Percentiles rank a stretch among this genome's conserved stretches.
Conservation (phyloP, 2,888 invertebrate species). For the Atherix ibis region DNA sequence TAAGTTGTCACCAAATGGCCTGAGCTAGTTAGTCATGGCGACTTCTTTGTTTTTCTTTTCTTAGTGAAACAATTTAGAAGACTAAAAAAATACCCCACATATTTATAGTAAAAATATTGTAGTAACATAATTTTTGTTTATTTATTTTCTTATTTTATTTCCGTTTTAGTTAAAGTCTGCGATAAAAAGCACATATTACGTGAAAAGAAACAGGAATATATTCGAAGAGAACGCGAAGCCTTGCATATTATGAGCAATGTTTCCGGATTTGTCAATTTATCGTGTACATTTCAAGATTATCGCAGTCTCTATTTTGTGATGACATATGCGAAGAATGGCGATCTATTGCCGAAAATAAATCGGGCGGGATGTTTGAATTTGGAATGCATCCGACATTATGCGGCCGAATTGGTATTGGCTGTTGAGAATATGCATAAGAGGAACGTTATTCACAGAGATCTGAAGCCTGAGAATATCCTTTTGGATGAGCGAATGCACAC, state of each 20-base stretch:
- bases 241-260: constrained; percentile 68
- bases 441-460: constrained; percentile 85
- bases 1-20: too few relatives aligned
- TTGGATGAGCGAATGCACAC: constrained; percentile 93
- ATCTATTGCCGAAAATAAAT: constrained; percentile 81
- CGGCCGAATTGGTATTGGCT: constrained; percentile 83
- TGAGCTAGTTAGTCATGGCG: too few relatives aligned
- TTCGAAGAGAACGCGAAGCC: constrained; percentile 88
- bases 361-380: constrained; percentile 80
- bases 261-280: constrained; percentile 84
- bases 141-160: too few relatives aligned
- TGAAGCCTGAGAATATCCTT: constrained; percentile 94
- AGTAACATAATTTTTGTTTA: too few relatives aligned
- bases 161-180: constrained; percentile 81
- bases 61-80: too few relatives aligned
- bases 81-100: too few relatives aligned
- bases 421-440: constrained; percentile 80
- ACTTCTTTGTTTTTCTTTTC: too few relatives aligned
- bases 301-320: constrained; percentile 89
- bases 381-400: constrained; percentile 81
- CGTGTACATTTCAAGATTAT: constrained; percentile 91
- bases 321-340: constrained; percentile 88
- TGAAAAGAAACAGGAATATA: constrained; percentile 85
- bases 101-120: too few relatives aligned
- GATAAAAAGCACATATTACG: constrained; percentile 85